Percentiles rank a stretch among this genome's conserved stretches.
These are phyloP conservation scores for Mormyrus hasselquistii DNA, from an alignment of 2,797 vertebrate genomes.

Conservation along the genomic window DNA sequence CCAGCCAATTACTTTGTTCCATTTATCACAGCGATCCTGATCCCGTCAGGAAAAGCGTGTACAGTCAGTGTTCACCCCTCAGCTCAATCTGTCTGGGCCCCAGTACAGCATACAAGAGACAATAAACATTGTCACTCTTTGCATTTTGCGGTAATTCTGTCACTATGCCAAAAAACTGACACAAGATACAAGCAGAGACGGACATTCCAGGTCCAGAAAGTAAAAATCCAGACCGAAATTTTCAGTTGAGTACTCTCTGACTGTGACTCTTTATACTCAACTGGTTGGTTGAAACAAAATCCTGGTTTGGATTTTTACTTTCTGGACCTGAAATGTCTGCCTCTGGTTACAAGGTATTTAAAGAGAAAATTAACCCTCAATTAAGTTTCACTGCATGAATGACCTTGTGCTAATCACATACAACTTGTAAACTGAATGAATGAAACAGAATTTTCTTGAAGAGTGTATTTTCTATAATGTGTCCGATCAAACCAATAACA, in stretches of 20 bases:
- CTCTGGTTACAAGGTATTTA: background rate
- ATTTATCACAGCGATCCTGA: slow-evolving; percentile 4
- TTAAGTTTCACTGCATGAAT: background rate
- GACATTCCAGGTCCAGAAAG: too few species aligned
- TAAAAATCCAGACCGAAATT: too few species aligned
- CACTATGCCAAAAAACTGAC: background rate
- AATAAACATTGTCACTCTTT: background rate
- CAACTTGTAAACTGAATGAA: background rate
- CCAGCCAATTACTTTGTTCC: slow-evolving; percentile 6
- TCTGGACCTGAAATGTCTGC: too few species aligned
- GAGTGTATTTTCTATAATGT: background rate
- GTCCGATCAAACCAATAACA: background rate
- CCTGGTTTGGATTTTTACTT: too few species aligned
- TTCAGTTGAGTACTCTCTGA: too few species aligned
- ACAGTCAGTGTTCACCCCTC: background rate
- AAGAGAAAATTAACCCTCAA: background rate
- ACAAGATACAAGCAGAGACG: background rate
- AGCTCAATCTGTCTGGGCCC: background rate
- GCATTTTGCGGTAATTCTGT: background rate
- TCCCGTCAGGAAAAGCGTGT: background rate
- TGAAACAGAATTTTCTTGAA: background rate
- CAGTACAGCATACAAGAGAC: background rate
- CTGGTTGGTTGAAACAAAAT: too few species aligned
- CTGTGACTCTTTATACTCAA: too few species aligned
- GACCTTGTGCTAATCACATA: background rate